Percentiles rank a stretch among this genome's conserved stretches.
Evolutionary conservation across 2,797 vertebrate species (phyloP).

Genomic region (Crocodylus rhombifer): DNA sequence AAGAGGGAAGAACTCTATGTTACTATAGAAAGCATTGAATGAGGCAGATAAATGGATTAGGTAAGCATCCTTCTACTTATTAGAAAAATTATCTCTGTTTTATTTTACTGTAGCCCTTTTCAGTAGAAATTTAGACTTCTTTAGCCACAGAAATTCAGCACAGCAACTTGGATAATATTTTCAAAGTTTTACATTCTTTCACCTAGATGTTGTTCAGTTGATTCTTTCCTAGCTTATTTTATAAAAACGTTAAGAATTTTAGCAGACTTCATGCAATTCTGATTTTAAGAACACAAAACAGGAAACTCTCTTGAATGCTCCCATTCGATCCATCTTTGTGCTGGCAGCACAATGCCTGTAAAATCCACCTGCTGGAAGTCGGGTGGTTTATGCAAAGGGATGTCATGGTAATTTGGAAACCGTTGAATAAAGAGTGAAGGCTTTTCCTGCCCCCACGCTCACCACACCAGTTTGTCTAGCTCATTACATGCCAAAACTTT

Average conservation of each 20-base stretch:
- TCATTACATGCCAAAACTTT: conserved; percentile 87
- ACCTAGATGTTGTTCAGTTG: conserved; percentile 13
- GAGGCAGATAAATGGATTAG: neutral
- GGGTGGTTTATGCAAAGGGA: conserved; percentile 88
- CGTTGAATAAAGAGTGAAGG: conserved; percentile 84
- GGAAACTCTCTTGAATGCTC: conserved; percentile 79
- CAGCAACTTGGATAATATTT: conserved; percentile 8
- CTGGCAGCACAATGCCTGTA: conserved; percentile 79
- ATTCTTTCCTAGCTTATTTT: conserved; percentile 21
- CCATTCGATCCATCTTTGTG: conserved; percentile 81
- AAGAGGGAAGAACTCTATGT: neutral
- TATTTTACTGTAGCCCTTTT: neutral
- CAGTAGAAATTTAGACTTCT: neutral
- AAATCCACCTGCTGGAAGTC: conserved; percentile 91
- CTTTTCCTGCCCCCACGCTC: conserved; percentile 79
- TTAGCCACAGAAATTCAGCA: neutral
- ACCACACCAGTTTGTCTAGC: conserved; percentile 80
- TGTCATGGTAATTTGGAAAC: conserved; percentile 87
- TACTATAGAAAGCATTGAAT: neutral
- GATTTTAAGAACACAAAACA: conserved; percentile 78
- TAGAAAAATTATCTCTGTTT: neutral
- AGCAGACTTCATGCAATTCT: conserved; percentile 55
- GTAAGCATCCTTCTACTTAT: neutral
- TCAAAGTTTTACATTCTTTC: neutral
- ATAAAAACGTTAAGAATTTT: conserved; percentile 71